These are phyloP conservation scores for Bergia sp. DNA, from an alignment of 92 coral and sea anemone genomes.

Conservation along the genomic window DNA sequence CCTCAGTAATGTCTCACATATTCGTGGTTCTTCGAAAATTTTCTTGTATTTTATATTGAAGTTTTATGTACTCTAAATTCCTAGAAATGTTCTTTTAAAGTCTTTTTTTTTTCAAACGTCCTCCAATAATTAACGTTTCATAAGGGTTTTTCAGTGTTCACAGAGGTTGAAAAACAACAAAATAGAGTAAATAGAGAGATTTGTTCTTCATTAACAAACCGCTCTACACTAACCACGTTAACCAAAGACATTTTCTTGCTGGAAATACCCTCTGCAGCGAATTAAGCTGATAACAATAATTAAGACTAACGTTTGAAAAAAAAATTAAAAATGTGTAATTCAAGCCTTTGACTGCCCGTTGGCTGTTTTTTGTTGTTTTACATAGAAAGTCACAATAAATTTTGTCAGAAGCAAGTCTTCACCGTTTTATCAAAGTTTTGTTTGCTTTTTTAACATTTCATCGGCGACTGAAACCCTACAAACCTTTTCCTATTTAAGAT, in stretches of 20 bases:
- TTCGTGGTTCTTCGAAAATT: not conserved
- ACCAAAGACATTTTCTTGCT: not conserved
- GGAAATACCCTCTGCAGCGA: not conserved
- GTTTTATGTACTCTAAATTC: not conserved
- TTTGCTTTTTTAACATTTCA: not conserved
- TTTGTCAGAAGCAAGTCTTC: not conserved
- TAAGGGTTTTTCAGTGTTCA: not conserved
- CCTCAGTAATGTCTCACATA: not conserved
- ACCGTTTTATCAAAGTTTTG: not conserved
- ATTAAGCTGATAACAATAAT: not conserved
- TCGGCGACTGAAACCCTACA: not conserved
- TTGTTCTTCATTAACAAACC: not conserved
- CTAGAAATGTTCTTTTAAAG: not conserved
- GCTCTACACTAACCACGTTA: not conserved
- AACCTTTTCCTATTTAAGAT: not conserved
- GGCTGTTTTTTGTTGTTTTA: not conserved
- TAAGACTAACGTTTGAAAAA: not conserved
- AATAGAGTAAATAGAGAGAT: not conserved
- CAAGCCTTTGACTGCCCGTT: slow-evolving; percentile 9
- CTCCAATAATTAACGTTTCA: not conserved
- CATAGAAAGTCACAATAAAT: not conserved
- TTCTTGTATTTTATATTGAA: not conserved
- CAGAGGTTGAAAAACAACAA: not conserved
- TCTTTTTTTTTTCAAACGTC: not conserved
- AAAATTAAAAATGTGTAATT: not conserved